Evolutionary conservation across 64 coral and sea anemone species (phyloP), one percentile per base, ranked within the genome.

Genomic region (Acropora tenuis): DNA sequence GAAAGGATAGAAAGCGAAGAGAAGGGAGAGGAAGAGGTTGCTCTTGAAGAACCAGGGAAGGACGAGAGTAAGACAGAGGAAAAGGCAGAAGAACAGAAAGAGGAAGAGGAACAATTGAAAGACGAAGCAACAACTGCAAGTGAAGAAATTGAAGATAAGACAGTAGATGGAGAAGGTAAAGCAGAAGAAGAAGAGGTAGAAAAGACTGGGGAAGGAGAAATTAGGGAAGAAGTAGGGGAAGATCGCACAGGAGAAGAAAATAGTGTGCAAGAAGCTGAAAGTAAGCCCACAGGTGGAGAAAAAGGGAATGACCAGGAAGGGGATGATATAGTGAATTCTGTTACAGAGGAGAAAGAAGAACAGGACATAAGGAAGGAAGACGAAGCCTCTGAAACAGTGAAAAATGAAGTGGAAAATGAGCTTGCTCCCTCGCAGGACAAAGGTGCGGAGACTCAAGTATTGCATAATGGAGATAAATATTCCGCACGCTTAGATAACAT

Each of bases 401-500:
- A 45, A 13, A 75, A 15, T 50, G 88, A 16, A 13, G 52, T 2
- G 12, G 75, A 78, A 16, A 78, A 49, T 10, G 48, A 77, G 52
- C 5, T 10, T 3, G 88, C 17, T 15, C 20, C 63, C 11, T 49
- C 11, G 15, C 43, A 69, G 65, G 88, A 48, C 72, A 44, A 40
- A 42, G 9, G 55, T 15, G 48, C 48, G 60, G 73, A 83, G 12
- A 1, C 80, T 30, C 82, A 85, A 43, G 59, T 15, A 63, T 13
- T 48, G 45, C 59, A 20, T 30, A 30, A 30, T 0, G 17, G 16
- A 52, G 92, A 94, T 84, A 94, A 94, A 43, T 94, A 94, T 17
- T 94, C 92, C 8, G 47, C 92, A 47, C 87, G 87, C 10, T 86
- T 94, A 40, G 92, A 94, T 66, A 89, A 90, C 49, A 94, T 94